Evolutionary conservation across 2,113 vertebrate species (phyloP).

Genomic region (Notechis scutatus): DNA sequence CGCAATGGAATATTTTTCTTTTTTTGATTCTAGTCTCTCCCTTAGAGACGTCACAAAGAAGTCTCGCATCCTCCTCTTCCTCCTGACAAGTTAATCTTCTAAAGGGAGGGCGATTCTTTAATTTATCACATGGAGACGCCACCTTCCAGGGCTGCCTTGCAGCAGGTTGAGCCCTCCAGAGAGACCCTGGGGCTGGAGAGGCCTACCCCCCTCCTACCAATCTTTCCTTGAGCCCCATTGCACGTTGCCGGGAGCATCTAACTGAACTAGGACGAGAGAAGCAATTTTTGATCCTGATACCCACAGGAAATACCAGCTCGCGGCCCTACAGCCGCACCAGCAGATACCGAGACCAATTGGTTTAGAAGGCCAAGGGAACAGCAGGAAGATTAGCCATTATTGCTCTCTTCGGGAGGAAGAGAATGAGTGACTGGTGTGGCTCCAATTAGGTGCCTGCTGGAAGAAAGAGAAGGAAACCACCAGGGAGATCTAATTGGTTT

Average conservation of each 20-base stretch:
- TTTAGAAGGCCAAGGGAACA: neutral
- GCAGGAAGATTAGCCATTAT: neutral
- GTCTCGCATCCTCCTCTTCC: neutral
- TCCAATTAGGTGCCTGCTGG: neutral
- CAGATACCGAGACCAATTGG: neutral
- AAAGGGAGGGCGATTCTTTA: neutral
- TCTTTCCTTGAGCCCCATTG: neutral
- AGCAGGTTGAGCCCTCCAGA: neutral
- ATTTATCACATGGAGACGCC: neutral
- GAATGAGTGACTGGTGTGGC: neutral
- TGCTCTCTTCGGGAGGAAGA: neutral
- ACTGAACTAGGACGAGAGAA: neutral
- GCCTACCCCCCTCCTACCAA: too few species aligned
- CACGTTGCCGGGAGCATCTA: neutral
- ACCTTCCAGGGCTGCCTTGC: neutral
- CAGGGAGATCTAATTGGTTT: neutral
- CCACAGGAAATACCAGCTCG: neutral
- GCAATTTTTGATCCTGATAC: neutral
- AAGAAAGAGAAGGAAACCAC: neutral
- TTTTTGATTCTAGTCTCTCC: neutral
- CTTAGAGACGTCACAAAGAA: neutral
- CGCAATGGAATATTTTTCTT: too few species aligned
- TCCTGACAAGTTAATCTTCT: neutral
- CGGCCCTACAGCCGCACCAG: too few species aligned
- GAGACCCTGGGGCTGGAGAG: too few species aligned